Base-by-base conservation (phyloP, 1,140 invertebrate species). In the Harlomillsia oculata region DNA sequence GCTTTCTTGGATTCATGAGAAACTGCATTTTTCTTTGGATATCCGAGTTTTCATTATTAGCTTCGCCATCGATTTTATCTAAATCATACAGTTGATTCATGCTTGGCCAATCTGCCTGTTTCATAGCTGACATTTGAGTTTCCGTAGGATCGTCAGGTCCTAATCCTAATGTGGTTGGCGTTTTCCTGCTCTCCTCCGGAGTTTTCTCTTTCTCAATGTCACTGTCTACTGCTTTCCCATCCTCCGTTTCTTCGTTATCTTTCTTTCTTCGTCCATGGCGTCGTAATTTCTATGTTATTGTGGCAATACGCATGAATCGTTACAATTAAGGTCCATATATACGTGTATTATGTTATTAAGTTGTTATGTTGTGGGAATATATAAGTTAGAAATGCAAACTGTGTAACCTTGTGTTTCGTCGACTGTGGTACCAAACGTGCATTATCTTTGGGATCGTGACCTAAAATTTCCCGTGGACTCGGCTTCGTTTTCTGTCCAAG, bases 401-500 rank as follows among this genome's bases (percentile, higher is more conserved):
- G 20, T 5, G 13, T 28, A 20, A 53, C 30, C 48, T 53, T 59
- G 9, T 44, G 50, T 29, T 48, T 53, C 16, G 43, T n/a, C 8
- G 11, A 32, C 32, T 18, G 26, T 21, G 14, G 18, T 23, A 20
- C 25, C 1, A 23, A 18, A 54, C 1, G 2, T n/a, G 41, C 26
- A n/a, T n/a, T n/a, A n/a, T n/a, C n/a, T n/a, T n/a, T n/a, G n/a
- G n/a, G n/a, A 30, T 29, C 40, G 28, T 44, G 44, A 23, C 16
- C 11, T 11, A 44, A 21, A 29, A 37, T 14, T 20, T 30, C 32
- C 20, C 45, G 25, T 30, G 37, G 54, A 0, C 49, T 44, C 13
- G 50, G 1, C 26, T 62, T 62, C 18, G 56, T 16, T 18, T 50
- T 50, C 28, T 59, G 57, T n/a, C 62, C 62, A 14, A 64, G 40